These are phyloP conservation scores for Craseonycteris thonglongyai DNA, from an alignment of 2,113 vertebrate genomes.

Conservation along the genomic window DNA sequence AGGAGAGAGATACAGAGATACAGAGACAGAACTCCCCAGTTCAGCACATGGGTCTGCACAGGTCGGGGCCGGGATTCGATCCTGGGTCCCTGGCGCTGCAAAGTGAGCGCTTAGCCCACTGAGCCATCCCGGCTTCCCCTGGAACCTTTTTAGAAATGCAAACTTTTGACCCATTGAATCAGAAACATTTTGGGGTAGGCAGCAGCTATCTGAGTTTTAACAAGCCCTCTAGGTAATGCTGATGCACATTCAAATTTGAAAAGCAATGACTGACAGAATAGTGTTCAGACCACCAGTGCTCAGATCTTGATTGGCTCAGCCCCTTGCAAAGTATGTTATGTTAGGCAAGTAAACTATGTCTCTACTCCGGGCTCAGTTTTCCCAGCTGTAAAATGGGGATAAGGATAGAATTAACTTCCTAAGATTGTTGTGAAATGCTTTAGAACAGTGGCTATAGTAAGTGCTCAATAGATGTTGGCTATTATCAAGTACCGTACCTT, in stretches of 20 bases:
- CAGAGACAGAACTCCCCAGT: too few relatives aligned
- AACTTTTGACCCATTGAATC: not conserved
- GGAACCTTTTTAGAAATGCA: conserved; percentile 24
- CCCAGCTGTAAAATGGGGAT: not conserved
- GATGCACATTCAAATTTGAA: not conserved
- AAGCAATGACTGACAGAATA: accelerated
- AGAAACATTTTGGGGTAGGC: not conserved
- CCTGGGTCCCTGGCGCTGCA: too few relatives aligned
- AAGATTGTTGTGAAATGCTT: not conserved
- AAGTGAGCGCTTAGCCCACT: too few relatives aligned
- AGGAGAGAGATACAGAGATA: too few relatives aligned
- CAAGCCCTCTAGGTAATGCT: not conserved
- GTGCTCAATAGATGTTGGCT: not conserved
- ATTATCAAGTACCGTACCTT: not conserved
- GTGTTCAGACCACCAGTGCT: not conserved
- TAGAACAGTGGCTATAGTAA: not conserved
- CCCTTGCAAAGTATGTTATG: not conserved
- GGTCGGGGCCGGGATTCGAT: too few relatives aligned
- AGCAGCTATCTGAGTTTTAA: not conserved
- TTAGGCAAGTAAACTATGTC: not conserved
- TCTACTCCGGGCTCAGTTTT: not conserved
- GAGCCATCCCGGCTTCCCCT: too few relatives aligned
- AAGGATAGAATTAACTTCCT: not conserved
- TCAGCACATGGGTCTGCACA: too few relatives aligned
- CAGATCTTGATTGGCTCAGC: not conserved